Base-by-base conservation (phyloP, 2,888 invertebrate genomes). In the Phortica okadai region DNA sequence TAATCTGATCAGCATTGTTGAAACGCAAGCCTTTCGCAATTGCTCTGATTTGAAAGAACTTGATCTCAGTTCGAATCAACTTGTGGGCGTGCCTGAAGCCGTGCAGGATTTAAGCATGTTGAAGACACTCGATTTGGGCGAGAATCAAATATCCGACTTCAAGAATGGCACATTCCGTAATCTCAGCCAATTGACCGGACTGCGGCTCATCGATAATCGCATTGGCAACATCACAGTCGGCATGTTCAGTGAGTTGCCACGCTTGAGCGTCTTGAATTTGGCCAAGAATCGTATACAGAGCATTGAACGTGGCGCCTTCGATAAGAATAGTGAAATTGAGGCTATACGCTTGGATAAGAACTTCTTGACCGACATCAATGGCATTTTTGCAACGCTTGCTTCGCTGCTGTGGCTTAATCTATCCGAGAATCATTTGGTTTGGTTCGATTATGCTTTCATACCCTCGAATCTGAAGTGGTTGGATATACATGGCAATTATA, bases 381-480 rank as follows among this genome's bases (percentile, higher is more conserved):
- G 97, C 16, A 96, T 97, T 78, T 96, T 97, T 90, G 95, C 97
- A 54, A 95, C 96, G 77, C 93, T 98, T 44, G 94, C 95, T n/a
- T 96, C 95, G 82, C 93, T 98, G 78, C 92, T 97, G 88, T 96
- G 97, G 95, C 92, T 98, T 77, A 97, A 97, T 92, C 93, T 97
- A 74, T 97, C 97, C 59, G 96, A 97, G 92, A 97, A 97, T 93
- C 96, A 96, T 92, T 93, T 98, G 88, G 95, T 96, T 84, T 97
- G 97, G 96, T 97, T 98, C 92, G 97, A 97, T 92, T 97, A 97
- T 90, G 97, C 97, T 74, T 96, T 97, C 91, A 95, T 97, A 87
- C 97, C 97, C 42, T 95, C 95, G 82, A 97, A 96, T 91, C 92
- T 98, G 76, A 96, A 96, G 92, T 97, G 97, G 96, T 93, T 98